Percentiles rank a stretch among this genome's conserved stretches.
These are phyloP conservation scores for Araneus ventricosus DNA, from an alignment of 1,140 invertebrate genomes.

Conservation along the genomic window DNA sequence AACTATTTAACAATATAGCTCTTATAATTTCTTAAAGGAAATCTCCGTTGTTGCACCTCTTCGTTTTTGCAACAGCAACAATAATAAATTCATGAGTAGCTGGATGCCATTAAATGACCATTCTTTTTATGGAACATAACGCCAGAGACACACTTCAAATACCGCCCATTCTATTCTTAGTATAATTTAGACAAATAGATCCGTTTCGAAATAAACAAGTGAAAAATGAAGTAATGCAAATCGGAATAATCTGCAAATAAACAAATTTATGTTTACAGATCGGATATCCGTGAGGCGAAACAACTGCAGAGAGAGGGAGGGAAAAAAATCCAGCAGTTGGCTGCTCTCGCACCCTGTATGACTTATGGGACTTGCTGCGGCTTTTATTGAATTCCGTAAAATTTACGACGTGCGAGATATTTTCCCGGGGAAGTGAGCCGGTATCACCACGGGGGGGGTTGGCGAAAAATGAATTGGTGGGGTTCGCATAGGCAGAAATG, in stretches of 20 bases:
- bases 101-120: background rate
- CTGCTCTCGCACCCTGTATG: background rate
- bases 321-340: background rate
- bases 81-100: background rate
- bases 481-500: background rate
- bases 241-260: background rate
- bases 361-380: slow-evolving; percentile 2
- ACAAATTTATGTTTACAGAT: background rate
- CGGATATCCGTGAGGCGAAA: background rate
- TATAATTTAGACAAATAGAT: background rate
- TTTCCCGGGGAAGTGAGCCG: slow-evolving; percentile 15
- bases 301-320: background rate
- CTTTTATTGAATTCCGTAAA: slow-evolving; percentile 58
- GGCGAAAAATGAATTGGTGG: slow-evolving; percentile 35
- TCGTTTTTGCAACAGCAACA: too few species aligned
- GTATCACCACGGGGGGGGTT: slow-evolving; percentile 10
- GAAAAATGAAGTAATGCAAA: background rate
- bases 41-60: too few species aligned
- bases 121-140: background rate
- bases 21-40: too few species aligned
- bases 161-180: background rate
- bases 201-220: background rate
- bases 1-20: too few species aligned
- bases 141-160: background rate
- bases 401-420: slow-evolving; percentile 60